Base-by-base conservation (phyloP, 2,113 vertebrate species). In the Myotis brandtii region DNA sequence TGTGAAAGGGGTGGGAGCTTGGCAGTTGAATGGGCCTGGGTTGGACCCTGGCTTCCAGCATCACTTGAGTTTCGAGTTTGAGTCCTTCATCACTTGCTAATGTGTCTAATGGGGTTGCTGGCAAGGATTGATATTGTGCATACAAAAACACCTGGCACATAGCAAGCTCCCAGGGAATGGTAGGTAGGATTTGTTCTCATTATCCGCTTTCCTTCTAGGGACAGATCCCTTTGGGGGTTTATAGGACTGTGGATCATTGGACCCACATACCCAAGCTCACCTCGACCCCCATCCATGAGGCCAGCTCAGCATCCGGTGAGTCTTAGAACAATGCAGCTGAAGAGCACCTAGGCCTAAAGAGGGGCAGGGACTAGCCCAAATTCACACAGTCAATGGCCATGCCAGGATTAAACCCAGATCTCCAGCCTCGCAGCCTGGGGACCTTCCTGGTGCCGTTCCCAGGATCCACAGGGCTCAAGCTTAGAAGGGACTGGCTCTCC, bases 271-370 rank as follows among this genome's bases (percentile, higher is more conserved):
- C 54, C 64, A 59, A 54, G 56, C 27, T 92, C 46, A 56, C 11
- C 54, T 64, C 6, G 2, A 43, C 5, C 12, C 23, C 30, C 18
- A 27, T 32, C 21, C 37, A 25, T 1, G n/a, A 88, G 48, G 20
- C 52, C 77, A 69, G 14, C 54, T 54, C 46, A 37, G 62, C 5
- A 25, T 34, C 73, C 13, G 43, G 5, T 67, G 32, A 95, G 34
- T 93, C 40, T 83, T 30, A 48, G 3, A 59, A 37, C n/a, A 48
- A 7, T 40, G 21, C 62, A 62, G 34, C 73, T 64, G 32, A 80
- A 72, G n/a, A 92, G 30, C 27, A 76, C 37, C 25, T 34, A 82
- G 64, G n/a, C 2, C 73, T 72, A 82, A 52, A 84, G 69, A 95
- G 48, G 21, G n/a, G 4, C 23, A 17, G 75, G 50, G n/a, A 62